These are phyloP conservation scores for Lordiphosa collinella DNA, from an alignment of 1,140 invertebrate genomes.

Conservation along the genomic window DNA sequence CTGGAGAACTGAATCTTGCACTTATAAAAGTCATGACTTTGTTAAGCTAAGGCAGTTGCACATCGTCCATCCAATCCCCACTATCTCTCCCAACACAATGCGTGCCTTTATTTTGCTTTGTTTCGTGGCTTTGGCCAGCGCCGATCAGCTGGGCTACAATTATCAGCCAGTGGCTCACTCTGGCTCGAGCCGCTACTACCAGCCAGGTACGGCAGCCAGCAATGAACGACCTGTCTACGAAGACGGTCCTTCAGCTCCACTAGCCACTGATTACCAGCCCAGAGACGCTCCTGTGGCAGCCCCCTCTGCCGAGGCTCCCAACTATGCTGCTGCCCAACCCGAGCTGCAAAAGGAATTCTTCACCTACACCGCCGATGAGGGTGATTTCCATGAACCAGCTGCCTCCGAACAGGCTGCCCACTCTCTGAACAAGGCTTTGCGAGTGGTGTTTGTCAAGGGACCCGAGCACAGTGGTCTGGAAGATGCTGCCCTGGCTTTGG, in stretches of 20 bases:
- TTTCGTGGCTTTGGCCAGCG: conserved; percentile 49
- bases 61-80: conserved; percentile 34
- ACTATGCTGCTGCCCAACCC: conserved; percentile 53
- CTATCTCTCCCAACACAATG: conserved; percentile 35
- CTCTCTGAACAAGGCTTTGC: conserved; percentile 54
- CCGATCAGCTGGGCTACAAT: conserved; percentile 74
- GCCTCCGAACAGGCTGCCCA: conserved; percentile 40
- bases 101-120: conserved; percentile 53
- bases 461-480: conserved; percentile 60
- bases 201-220: conserved; percentile 16
- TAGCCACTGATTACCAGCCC: conserved; percentile 19
- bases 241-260: conserved; percentile 5
- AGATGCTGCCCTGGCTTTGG: conserved; percentile 59
- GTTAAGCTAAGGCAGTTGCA: conserved; percentile 33
- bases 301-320: conserved; percentile 32
- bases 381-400: conserved; percentile 56
- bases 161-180: conserved; percentile 68
- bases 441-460: conserved; percentile 68
- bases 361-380: conserved; percentile 60
- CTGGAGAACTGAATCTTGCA: conserved; percentile 39
- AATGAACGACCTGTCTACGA: conserved; percentile 14
- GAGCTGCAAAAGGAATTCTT: conserved; percentile 68
- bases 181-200: conserved; percentile 51
- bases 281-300: conserved; percentile 23
- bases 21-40: conserved; percentile 42